Evolutionary conservation across 2,797 vertebrate species (phyloP).

Genomic region (Periparus ater): DNA sequence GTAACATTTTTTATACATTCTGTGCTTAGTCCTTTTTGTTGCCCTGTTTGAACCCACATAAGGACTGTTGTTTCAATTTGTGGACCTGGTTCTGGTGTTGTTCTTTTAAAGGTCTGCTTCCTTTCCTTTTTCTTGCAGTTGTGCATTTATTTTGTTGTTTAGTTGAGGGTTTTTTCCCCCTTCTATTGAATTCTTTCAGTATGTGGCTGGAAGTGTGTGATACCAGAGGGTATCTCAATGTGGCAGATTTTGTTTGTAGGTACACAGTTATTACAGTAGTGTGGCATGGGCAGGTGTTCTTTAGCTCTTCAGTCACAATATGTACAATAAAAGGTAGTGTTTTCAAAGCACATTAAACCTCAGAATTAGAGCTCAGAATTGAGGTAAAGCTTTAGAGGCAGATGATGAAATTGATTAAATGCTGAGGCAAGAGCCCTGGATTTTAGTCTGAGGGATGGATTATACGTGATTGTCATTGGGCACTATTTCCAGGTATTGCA

Average conservation of each 20-base stretch:
- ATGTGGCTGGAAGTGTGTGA: neutral
- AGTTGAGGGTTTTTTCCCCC: accelerated
- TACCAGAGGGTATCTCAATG: neutral
- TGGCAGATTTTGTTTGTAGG: neutral
- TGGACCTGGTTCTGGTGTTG: neutral
- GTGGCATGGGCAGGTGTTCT: neutral
- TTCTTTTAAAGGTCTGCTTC: neutral
- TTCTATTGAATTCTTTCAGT: neutral
- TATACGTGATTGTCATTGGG: neutral
- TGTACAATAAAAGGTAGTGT: neutral
- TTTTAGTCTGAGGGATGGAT: neutral
- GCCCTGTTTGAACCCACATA: neutral
- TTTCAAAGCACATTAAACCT: neutral
- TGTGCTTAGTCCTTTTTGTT: neutral
- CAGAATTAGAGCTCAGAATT: neutral
- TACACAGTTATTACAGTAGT: neutral
- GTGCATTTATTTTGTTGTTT: neutral
- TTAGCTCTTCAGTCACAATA: neutral
- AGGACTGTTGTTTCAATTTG: neutral
- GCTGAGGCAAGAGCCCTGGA: neutral
- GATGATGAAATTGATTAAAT: neutral
- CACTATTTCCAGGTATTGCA: neutral
- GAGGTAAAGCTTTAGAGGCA: neutral
- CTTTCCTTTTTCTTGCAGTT: neutral
- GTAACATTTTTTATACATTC: neutral